Conservation (phyloP, 2,113 vertebrate species). For the Pithys albifrons region DNA sequence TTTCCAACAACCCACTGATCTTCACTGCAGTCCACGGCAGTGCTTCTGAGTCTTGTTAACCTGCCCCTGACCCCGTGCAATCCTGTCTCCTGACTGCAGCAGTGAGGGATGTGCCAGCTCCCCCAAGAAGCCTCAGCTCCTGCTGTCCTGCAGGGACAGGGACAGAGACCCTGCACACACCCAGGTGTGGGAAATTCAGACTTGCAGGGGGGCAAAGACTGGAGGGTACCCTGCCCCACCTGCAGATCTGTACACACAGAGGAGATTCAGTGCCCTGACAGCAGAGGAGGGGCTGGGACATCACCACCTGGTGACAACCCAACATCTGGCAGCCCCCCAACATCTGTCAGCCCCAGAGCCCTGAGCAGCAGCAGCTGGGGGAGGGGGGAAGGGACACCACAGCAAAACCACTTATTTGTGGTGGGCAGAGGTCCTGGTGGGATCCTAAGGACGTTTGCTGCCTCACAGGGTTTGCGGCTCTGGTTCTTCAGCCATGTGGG, state of each 20-base stretch:
- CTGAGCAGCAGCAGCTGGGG: not conserved
- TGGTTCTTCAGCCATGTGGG: rapidly evolving
- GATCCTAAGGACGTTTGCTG: not conserved
- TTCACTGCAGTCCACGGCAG: not conserved
- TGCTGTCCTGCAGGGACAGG: not conserved
- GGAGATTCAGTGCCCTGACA: not conserved
- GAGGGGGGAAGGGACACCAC: not conserved
- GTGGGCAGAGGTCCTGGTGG: not conserved
- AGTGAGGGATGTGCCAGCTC: not conserved
- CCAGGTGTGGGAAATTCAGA: not conserved
- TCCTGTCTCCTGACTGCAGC: not conserved
- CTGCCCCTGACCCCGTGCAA: not conserved
- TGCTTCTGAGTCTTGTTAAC: not conserved
- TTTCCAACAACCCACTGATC: not conserved
- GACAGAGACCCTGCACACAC: rapidly evolving
- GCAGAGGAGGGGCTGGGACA: not conserved
- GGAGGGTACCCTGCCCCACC: not conserved
- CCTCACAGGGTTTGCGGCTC: too few relatives aligned
- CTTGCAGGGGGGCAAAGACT: not conserved
- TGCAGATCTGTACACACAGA: not conserved
- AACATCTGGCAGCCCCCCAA: not conserved
- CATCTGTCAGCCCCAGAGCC: not conserved
- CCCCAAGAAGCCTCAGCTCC: not conserved
- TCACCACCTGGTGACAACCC: not conserved
- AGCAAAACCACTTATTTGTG: not conserved